Evolutionary conservation across 2,113 vertebrate species (phyloP).

Genomic region (Mohoua ochrocephala): DNA sequence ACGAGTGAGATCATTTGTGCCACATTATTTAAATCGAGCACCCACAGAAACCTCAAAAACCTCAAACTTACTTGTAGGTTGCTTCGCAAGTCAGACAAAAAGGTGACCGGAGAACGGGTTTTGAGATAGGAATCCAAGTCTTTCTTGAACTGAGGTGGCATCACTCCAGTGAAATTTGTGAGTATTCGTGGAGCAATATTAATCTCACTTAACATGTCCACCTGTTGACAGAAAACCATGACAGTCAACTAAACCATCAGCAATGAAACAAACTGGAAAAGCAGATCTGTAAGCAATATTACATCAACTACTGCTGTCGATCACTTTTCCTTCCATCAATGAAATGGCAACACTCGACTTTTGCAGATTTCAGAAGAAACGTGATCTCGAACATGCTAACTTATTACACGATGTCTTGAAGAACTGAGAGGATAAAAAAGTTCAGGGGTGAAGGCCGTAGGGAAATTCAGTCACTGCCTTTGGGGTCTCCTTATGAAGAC

Average conservation of each 20-base stretch:
- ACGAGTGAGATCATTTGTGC: neutral
- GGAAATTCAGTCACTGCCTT: neutral
- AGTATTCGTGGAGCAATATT: constrained; percentile 98
- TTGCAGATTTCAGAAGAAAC: neutral
- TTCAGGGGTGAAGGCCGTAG: fast-evolving
- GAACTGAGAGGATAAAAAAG: neutral
- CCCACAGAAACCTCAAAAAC: neutral
- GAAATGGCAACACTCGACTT: neutral
- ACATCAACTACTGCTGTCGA: neutral
- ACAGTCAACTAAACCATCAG: neutral
- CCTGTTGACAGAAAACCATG: constrained; percentile 69
- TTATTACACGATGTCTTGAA: neutral
- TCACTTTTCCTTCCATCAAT: neutral
- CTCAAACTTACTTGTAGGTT: constrained; percentile 86
- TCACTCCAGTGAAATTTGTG: constrained; percentile 97
- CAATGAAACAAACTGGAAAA: neutral
- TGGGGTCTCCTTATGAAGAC: neutral
- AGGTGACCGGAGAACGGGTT: constrained; percentile 96
- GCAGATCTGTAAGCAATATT: neutral
- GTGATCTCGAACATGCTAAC: neutral
- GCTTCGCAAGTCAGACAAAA: constrained; percentile 95
- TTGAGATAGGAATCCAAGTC: constrained; percentile 99
- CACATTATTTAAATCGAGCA: neutral
- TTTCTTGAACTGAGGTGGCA: constrained; percentile 99
- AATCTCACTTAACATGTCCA: constrained; percentile 99